Percentiles rank a stretch among this genome's conserved stretches.
Evolutionary conservation across 2,797 vertebrate genomes (phyloP).

Genomic region (Rhinatrema bivittatum): DNA sequence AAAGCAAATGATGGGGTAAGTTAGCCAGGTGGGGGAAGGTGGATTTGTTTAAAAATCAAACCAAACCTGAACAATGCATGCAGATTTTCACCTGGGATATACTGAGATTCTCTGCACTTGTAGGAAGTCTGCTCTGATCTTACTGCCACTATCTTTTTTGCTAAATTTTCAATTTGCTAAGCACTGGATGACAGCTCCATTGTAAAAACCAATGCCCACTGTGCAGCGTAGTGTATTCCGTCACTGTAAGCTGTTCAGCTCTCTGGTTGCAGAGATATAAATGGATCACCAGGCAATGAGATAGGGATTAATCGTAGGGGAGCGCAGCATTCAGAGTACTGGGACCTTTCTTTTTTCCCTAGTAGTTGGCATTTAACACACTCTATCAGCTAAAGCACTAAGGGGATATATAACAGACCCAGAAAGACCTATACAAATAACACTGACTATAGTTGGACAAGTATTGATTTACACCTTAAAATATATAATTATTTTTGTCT

Average conservation of each 20-base stretch:
- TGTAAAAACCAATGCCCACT: conserved; percentile 44
- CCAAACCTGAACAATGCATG: too few species aligned
- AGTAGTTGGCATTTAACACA: conserved; percentile 49
- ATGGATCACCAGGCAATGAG: conserved; percentile 42
- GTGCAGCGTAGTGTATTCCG: conserved; percentile 19
- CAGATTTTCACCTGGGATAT: too few species aligned
- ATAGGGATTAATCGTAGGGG: conserved; percentile 45
- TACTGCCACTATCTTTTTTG: too few species aligned
- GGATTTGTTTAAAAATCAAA: too few species aligned
- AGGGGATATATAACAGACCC: conserved; percentile 50
- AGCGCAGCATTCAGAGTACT: conserved; percentile 7
- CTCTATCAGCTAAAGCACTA: conserved; percentile 41
- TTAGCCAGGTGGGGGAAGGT: too few species aligned
- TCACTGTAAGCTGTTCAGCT: conserved; percentile 34
- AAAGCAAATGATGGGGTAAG: too few species aligned
- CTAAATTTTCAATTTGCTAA: too few species aligned
- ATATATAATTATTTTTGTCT: conserved; percentile 67
- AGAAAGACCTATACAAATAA: conserved; percentile 57
- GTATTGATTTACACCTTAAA: conserved; percentile 66
- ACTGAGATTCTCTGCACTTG: too few species aligned
- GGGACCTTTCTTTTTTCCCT: conserved; percentile 17
- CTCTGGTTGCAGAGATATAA: conserved; percentile 41
- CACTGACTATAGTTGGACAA: conserved; percentile 50
- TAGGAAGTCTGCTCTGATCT: too few species aligned
- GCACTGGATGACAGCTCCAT: conserved; percentile 25